phyloP scores from a whole-genome alignment of 2,113 vertebrate species.

The Ivindomyrus marchei region DNA sequence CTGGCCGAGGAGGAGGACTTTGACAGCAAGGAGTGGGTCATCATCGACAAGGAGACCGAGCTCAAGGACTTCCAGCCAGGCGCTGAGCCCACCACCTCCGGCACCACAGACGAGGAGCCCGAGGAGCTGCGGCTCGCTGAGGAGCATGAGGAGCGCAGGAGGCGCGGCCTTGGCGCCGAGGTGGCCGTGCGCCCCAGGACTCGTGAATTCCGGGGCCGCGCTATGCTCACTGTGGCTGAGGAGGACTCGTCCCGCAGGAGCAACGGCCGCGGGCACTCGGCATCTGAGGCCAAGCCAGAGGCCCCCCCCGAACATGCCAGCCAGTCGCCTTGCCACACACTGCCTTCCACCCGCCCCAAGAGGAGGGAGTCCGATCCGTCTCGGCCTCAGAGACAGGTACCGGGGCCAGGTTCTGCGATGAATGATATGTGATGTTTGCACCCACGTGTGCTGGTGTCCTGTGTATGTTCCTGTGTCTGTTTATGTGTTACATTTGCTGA shows the following conservation, averaged over 20 bases:
- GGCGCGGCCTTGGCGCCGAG: slow-evolving; percentile 59
- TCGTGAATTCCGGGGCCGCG: slow-evolving; percentile 57
- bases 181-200: slow-evolving; percentile 71
- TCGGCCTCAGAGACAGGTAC: slow-evolving; percentile 93
- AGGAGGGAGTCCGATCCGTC: slow-evolving; percentile 84
- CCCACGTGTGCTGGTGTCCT: not conserved
- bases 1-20: slow-evolving; percentile 97
- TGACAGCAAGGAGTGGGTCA: slow-evolving; percentile 98
- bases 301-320: slow-evolving; percentile 45
- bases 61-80: slow-evolving; percentile 88
- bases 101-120: slow-evolving; percentile 91
- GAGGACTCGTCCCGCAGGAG: slow-evolving; percentile 77
- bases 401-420: slow-evolving; percentile 30
- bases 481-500: not conserved
- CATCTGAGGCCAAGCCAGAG: slow-evolving; percentile 46
- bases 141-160: slow-evolving; percentile 80
- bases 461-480: not conserved
- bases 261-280: slow-evolving; percentile 49
- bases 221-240: slow-evolving; percentile 80
- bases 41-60: slow-evolving; percentile 96
- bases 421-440: not conserved
- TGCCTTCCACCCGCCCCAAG: slow-evolving; percentile 74
- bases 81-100: slow-evolving; percentile 86
- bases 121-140: slow-evolving; percentile 89
- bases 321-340: slow-evolving; percentile 82